Conservation (phyloP, 2,888 invertebrate species). For the Habroteleia sp. region DNA sequence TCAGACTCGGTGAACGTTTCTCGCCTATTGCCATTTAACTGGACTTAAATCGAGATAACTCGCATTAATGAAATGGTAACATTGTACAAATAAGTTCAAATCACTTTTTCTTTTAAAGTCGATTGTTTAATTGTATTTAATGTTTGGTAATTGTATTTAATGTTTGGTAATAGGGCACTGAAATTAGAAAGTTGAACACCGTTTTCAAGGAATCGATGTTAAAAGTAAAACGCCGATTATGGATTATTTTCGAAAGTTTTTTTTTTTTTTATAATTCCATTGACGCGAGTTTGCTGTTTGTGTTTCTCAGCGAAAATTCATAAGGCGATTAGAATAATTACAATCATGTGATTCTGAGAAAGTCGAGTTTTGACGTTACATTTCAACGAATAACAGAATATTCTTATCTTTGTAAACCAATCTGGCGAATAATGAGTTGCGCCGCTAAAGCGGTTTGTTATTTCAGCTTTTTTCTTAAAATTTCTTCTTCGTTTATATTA, state of each 20-base stretch:
- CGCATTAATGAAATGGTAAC: constrained; percentile 9
- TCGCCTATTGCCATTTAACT: constrained; percentile 10
- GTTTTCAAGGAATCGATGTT: constrained; percentile 24
- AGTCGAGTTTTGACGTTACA: constrained; percentile 17
- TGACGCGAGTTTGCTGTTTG: constrained; percentile 32
- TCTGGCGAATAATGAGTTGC: constrained; percentile 19
- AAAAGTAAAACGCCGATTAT: constrained; percentile 30
- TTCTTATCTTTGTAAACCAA: constrained; percentile 28
- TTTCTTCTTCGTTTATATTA: constrained; percentile 20
- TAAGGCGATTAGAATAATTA: constrained; percentile 38
- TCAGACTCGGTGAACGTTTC: constrained; percentile 12
- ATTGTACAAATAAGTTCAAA: constrained; percentile 16
- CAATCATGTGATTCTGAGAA: constrained; percentile 9
- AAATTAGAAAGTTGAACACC: constrained; percentile 39
- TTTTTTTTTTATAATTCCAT: too few relatives aligned
- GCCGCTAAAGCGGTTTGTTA: constrained; percentile 16
- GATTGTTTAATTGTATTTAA: constrained; percentile 30
- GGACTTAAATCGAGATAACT: constrained; percentile 9
- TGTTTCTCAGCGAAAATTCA: constrained; percentile 12
- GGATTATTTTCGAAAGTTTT: constrained; percentile 27
- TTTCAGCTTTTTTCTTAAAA: constrained; percentile 13
- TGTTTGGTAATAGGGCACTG: constrained; percentile 36
- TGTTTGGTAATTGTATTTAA: too few relatives aligned
- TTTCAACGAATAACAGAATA: constrained; percentile 18
- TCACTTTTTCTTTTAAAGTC: constrained; percentile 9